Percentiles rank a stretch among this genome's conserved stretches.
phyloP scores from a whole-genome alignment of 2,888 invertebrate species.

The Napeogenes sylphis region DNA sequence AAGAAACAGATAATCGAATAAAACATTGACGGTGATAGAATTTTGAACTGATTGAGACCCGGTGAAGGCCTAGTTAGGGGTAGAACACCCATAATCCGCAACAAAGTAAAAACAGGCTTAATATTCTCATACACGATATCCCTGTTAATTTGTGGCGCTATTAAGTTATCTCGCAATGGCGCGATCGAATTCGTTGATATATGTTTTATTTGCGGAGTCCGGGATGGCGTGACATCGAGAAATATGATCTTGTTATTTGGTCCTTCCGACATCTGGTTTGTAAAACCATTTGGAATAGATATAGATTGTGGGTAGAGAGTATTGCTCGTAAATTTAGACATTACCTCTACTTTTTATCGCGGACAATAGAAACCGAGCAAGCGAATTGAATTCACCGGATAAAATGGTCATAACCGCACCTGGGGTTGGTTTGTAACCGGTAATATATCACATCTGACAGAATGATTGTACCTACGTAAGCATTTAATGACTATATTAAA shows the following conservation, averaged over 20 bases:
- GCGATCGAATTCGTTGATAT: slow-evolving; percentile 51
- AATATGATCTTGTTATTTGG: slow-evolving; percentile 56
- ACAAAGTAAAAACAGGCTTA: slow-evolving; percentile 62
- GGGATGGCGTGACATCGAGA: slow-evolving; percentile 62
- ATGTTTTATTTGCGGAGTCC: slow-evolving; percentile 48
- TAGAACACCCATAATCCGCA: slow-evolving; percentile 79
- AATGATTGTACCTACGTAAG: slow-evolving; percentile 59
- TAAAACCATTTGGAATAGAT: slow-evolving; percentile 57
- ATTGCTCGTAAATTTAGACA: slow-evolving; percentile 56
- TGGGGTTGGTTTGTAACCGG: slow-evolving; percentile 38
- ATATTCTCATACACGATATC: slow-evolving; percentile 71
- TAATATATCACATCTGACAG: slow-evolving; percentile 67
- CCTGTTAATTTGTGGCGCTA: slow-evolving; percentile 50
- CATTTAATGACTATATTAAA: slow-evolving; percentile 50
- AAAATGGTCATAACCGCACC: slow-evolving; percentile 43
- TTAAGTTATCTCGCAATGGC: slow-evolving; percentile 57
- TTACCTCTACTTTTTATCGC: slow-evolving; percentile 36
- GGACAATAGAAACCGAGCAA: slow-evolving; percentile 34
- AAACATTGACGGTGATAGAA: slow-evolving; percentile 75
- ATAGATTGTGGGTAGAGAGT: slow-evolving; percentile 44
- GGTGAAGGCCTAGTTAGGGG: slow-evolving; percentile 75
- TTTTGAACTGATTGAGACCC: slow-evolving; percentile 66
- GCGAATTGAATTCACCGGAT: slow-evolving; percentile 37
- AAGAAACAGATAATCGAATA: slow-evolving; percentile 77
- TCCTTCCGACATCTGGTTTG: slow-evolving; percentile 44